These are phyloP conservation scores for Troides helena DNA, from an alignment of 2,888 invertebrate genomes.

Conservation along the genomic window DNA sequence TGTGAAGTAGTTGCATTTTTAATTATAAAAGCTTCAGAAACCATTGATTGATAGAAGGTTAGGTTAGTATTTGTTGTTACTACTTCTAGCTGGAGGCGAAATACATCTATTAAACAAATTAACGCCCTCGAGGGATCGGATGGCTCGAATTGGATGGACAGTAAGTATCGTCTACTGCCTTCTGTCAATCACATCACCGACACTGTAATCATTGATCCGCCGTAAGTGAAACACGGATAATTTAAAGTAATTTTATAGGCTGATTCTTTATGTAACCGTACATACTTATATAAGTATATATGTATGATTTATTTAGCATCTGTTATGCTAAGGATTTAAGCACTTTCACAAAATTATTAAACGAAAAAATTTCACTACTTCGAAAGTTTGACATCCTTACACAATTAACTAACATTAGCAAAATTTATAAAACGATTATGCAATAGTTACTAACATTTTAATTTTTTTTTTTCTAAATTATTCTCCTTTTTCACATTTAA, in stretches of 20 bases:
- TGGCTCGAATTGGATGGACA: slow-evolving; percentile 23
- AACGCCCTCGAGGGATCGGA: slow-evolving; percentile 9
- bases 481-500: not conserved
- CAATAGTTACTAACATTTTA: not conserved
- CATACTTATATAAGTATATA: not conserved
- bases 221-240: slow-evolving; percentile 14
- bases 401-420: not conserved
- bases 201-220: slow-evolving; percentile 13
- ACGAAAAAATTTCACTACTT: not conserved
- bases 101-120: slow-evolving; percentile 8
- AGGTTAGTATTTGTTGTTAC: not conserved
- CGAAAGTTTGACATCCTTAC: not conserved
- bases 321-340: not conserved
- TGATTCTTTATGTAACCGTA: not conserved
- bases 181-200: slow-evolving; percentile 26
- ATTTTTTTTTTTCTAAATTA: not conserved
- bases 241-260: slow-evolving; percentile 17
- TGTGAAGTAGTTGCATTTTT: slow-evolving; percentile 1
- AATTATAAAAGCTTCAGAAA: slow-evolving; percentile 7
- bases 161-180: slow-evolving; percentile 28
- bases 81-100: slow-evolving; percentile 6
- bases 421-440: not conserved
- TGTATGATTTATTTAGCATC: not conserved
- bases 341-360: slow-evolving; percentile 2
- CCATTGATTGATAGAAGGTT: slow-evolving; percentile 5